Evolutionary conservation across 2,797 vertebrate genomes (phyloP), one percentile per base, ranked within the genome.

Genomic region (Silurus lanzhouensis): DNA sequence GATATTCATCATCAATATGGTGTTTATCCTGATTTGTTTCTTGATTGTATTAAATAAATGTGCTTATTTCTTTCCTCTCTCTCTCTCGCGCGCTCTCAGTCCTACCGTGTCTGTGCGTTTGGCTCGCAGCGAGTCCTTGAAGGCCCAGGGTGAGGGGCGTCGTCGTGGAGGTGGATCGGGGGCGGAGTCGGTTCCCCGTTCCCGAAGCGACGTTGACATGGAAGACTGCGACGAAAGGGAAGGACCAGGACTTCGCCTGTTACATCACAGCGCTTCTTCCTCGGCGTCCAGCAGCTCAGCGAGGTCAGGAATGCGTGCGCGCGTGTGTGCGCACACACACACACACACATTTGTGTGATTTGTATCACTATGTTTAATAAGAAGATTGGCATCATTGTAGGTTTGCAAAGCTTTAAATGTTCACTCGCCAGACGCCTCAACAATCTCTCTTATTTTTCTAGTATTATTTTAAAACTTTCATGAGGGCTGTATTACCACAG

Each of bases 141-240:
- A 99, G 90, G 97, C 97, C 8, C 96, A 97, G 68, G 97, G 98
- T 9, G 97, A 99, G 91, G 94, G 97, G 9, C 96, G 96, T 1
- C 94, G 95, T 1, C 94, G 97, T 5, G 96, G 97, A 19, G 92
- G 88, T 0, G 91, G 93, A 20, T 91, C 94, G 0, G 96, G 94
- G n/a, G 91, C 90, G 0, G 97, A 98, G 87, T 96, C 95, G 0
- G 97, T 98, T 22, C 97, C 97, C 0, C 96, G 97, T 1, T 98
- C 97, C 7, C 96, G 97, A 0, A 99, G 97, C 1, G 96, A 98
- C 0, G 97, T 98, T 82, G 97, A 99, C 90, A 98, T 98, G 97
- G 97, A 98, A 1, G 97, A 97, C 0, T 97, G 96, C 0, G 96
- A 95, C 76, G 95, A 95, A 89, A 87, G 92, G 84, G 94, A 95